phyloP scores from a whole-genome alignment of 2,113 vertebrate species.

The Poecile atricapillus region DNA sequence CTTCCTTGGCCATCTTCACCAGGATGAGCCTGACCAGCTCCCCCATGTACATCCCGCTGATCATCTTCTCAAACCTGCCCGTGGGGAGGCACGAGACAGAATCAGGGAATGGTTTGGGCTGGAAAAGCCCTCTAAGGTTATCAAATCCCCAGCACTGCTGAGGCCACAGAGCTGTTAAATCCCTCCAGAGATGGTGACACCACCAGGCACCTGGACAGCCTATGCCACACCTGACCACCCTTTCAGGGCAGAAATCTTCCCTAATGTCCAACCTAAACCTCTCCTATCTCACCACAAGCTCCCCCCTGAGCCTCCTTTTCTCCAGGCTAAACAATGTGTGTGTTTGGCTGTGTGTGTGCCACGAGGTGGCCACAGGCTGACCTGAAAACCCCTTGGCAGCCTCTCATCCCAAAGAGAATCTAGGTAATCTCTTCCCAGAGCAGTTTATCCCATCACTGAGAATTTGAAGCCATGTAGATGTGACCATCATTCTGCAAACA shows the following conservation, averaged over 20 bases:
- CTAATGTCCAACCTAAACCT: neutral
- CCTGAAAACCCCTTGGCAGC: neutral
- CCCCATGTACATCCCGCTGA: constrained; percentile 97
- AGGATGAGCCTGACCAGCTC: constrained; percentile 94
- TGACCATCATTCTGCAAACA: neutral
- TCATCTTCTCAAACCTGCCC: constrained; percentile 97
- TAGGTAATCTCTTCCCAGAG: neutral
- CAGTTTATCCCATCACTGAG: neutral
- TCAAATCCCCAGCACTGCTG: neutral
- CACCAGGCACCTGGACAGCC: neutral
- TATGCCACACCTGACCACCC: neutral
- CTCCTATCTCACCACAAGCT: neutral
- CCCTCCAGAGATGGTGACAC: neutral
- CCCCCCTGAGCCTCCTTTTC: neutral
- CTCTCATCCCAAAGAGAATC: neutral
- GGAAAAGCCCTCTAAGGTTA: neutral
- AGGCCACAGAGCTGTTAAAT: neutral
- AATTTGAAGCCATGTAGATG: neutral
- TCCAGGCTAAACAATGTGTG: neutral
- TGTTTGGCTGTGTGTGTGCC: fast-evolving
- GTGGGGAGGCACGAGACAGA: fast-evolving
- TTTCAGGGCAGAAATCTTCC: neutral
- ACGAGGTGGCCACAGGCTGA: neutral
- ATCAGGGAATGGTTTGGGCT: neutral
- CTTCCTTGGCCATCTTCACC: constrained; percentile 91